Evolutionary conservation across 2,113 vertebrate species (phyloP).

Genomic region (Argyrosomus japonicus): DNA sequence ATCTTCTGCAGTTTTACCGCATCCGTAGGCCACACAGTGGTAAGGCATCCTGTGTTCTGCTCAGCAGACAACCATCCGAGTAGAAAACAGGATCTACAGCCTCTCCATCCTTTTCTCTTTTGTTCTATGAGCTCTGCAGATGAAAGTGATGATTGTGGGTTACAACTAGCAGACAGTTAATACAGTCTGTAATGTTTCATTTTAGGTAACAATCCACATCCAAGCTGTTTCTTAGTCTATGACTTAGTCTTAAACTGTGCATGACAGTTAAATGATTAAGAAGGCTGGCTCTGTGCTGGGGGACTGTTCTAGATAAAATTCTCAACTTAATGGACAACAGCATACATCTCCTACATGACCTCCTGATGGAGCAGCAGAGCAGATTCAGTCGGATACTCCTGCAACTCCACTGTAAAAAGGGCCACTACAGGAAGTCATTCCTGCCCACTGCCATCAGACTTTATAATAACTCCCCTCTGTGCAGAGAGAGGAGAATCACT

Average conservation of each 20-base stretch:
- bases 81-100: background rate
- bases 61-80: background rate
- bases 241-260: background rate
- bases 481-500: too few species aligned
- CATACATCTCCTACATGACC: too few species aligned
- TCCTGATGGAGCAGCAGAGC: too few species aligned
- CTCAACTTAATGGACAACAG: too few species aligned
- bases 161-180: background rate
- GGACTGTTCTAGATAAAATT: too few species aligned
- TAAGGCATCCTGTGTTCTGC: slow-evolving; percentile 75
- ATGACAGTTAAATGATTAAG: background rate
- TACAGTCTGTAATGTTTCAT: background rate
- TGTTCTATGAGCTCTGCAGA: slow-evolving; percentile 19
- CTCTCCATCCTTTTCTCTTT: background rate
- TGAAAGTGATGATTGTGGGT: background rate
- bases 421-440: too few species aligned
- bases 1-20: slow-evolving; percentile 79
- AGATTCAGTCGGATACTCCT: too few species aligned
- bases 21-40: slow-evolving; percentile 83
- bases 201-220: background rate
- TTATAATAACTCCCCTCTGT: too few species aligned
- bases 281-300: too few species aligned
- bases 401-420: too few species aligned
- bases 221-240: background rate
- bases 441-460: too few species aligned